These are phyloP conservation scores for Peromyscus attwateri DNA, from an alignment of 2,797 vertebrate genomes.

Conservation along the genomic window DNA sequence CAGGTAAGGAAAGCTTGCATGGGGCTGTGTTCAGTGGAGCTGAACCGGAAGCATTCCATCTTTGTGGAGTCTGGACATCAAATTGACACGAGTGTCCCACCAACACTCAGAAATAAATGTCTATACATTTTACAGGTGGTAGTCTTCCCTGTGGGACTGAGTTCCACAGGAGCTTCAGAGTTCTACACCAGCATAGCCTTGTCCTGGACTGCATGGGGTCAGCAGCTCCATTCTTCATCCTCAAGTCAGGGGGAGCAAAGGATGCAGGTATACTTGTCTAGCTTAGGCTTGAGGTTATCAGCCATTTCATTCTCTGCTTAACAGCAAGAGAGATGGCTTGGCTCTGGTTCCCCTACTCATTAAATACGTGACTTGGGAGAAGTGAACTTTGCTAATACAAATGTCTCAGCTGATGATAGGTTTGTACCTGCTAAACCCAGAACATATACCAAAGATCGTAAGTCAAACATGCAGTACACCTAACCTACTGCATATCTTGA, in stretches of 20 bases:
- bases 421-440: not conserved
- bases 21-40: accelerated
- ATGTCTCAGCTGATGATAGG: not conserved
- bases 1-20: not conserved
- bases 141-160: not conserved
- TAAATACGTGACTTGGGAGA: not conserved
- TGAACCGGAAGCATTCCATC: no score
- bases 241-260: not conserved
- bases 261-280: not conserved
- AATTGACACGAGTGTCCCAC: not conserved
- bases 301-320: not conserved
- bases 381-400: not conserved
- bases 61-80: not conserved
- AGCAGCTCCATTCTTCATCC: no score
- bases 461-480: not conserved
- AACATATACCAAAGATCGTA: not conserved
- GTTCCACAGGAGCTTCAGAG: not conserved
- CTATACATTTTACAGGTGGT: not conserved
- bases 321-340: not conserved
- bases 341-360: no score
- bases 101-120: not conserved
- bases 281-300: no score
- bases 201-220: not conserved
- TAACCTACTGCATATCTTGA: not conserved
- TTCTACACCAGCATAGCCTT: not conserved